Base-by-base conservation (phyloP, 2,797 vertebrate genomes). In the Tarsius wallacei region DNA sequence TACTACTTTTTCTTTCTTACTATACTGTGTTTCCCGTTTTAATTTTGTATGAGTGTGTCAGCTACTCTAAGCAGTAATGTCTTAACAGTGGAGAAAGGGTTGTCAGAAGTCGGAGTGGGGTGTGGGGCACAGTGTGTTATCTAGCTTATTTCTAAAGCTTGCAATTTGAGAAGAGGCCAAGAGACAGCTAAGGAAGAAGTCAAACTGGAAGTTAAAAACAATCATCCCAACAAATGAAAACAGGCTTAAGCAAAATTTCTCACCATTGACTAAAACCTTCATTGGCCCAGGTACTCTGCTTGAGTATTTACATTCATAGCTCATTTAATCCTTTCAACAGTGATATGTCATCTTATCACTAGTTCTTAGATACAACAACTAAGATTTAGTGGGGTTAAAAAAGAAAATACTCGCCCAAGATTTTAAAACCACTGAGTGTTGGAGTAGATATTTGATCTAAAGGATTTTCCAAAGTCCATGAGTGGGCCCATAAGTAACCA, bases 191-290 rank as follows among this genome's bases (percentile, higher is more conserved):
- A 90, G 36, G 28, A 89, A 70, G 51, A 91, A 94, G 36, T 64
- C 21, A 76, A 92, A 14, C 55, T 80, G 22, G 73, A 80, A 95
- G 57, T 36, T 17, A 82, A 47, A 83, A 70, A 42, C 16, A 83
- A 22, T 66, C 26, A 89, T 17, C 68, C 49, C 78, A 74, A 81
- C 73, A 77, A 87, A 77, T 90, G 63, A 91, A 64, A 87, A 74
- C 2, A 61, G 8, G 2, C 82, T 71, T 91, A 85, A 47, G 49
- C 84, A 70, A 64, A 63, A 91, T 57, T 91, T 86, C 10, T 87
- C 63, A 51, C 16, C 14, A 63, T 73, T 81, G 73, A 84, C 3
- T 47, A 24, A 91, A 57, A 80, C 0, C 5, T 74, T 64, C 11
- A 87, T 95, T 68, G 53, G 17, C 64, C n/a, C 12, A 57, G 51